These are phyloP conservation scores for Blastobasis adustella DNA, from an alignment of 2,888 invertebrate species.

Conservation along the genomic window DNA sequence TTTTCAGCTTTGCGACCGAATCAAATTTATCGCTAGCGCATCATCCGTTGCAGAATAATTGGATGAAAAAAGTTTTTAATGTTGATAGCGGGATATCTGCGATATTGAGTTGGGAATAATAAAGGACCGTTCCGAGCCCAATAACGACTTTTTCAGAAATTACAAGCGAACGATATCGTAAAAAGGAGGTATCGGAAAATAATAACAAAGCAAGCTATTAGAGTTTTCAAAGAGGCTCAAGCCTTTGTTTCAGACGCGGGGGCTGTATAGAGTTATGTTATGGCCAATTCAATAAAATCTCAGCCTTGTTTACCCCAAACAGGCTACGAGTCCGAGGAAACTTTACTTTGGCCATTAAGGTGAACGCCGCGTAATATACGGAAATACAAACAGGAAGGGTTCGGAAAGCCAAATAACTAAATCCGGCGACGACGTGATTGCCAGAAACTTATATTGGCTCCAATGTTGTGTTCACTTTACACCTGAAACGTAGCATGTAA, in stretches of 20 bases:
- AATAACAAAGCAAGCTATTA: neutral
- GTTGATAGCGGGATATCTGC: too few relatives aligned
- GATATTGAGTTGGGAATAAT: too few relatives aligned
- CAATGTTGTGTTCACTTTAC: too few relatives aligned
- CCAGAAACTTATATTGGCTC: too few relatives aligned
- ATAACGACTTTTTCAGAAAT: neutral
- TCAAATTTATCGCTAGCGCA: too few relatives aligned
- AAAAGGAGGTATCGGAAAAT: neutral
- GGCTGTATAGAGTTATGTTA: slow-evolving; percentile 1
- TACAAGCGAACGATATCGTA: neutral
- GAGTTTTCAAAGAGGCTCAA: neutral
- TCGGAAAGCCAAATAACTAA: too few relatives aligned
- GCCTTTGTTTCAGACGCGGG: neutral
- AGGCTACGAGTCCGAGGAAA: slow-evolving; percentile 1
- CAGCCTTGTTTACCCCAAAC: slow-evolving; percentile 5
- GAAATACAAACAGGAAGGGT: neutral
- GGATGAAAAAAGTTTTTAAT: too few relatives aligned
- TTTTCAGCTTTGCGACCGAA: too few relatives aligned
- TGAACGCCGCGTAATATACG: neutral
- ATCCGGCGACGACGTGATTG: too few relatives aligned
- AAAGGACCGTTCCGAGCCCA: too few relatives aligned
- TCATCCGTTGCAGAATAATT: too few relatives aligned
- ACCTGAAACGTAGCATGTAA: too few relatives aligned
- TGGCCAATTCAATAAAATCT: slow-evolving; percentile 5
- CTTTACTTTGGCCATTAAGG: slow-evolving; percentile 5